Conservation (phyloP, 2,888 invertebrate species). For the Lithodes maja region DNA sequence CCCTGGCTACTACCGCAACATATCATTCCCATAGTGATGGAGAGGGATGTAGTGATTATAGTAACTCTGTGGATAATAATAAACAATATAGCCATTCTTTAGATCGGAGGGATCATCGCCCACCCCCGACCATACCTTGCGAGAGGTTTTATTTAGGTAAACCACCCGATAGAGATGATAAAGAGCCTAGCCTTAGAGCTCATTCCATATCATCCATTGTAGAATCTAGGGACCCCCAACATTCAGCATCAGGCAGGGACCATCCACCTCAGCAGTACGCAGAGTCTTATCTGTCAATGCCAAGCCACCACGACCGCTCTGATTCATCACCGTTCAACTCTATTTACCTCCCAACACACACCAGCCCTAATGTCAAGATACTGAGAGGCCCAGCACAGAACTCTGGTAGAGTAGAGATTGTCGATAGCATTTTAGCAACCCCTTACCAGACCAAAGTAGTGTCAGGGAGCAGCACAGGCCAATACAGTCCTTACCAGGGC, state of each 20-base stretch:
- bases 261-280: not conserved
- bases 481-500: conserved; percentile 18
- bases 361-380: conserved; percentile 33
- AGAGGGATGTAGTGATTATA: not conserved
- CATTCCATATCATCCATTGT: not conserved
- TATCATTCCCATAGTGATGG: not conserved
- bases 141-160: conserved; percentile 7
- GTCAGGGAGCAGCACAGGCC: not conserved
- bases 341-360: conserved; percentile 48
- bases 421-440: conserved; percentile 13
- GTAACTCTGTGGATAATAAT: not conserved
- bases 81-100: not conserved
- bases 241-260: not conserved
- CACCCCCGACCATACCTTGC: not conserved
- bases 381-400: conserved; percentile 26
- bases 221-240: conserved; percentile 1
- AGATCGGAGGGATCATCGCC: not conserved
- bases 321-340: conserved; percentile 45
- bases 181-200: not conserved
- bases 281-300: not conserved
- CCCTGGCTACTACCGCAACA: conserved; percentile 1
- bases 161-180: not conserved
- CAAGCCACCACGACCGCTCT: conserved; percentile 6
- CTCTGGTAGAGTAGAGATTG: conserved; percentile 23
- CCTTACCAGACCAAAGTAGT: conserved; percentile 17